A percentile compares a stretch with the other conserved stretches of the same genome.
Evolutionary conservation across 1,140 invertebrate genomes (phyloP).

Genomic region (Camponotus vicinus): DNA sequence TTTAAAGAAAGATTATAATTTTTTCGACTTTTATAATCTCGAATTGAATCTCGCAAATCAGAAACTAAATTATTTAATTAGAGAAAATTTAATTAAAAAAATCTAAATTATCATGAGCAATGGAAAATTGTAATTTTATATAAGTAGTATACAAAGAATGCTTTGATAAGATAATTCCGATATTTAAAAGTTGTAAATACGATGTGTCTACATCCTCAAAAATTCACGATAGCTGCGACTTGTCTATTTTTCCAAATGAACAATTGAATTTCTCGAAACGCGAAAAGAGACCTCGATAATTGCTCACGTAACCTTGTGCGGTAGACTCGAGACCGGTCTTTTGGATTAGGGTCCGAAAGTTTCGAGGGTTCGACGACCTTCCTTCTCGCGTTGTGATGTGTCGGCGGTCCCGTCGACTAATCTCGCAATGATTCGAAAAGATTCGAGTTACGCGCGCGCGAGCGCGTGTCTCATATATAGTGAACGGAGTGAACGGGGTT

Average conservation of each 20-base stretch:
- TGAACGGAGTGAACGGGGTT: slow-evolving; percentile 61
- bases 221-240: background rate
- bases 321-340: slow-evolving; percentile 70
- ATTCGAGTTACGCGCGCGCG: slow-evolving; percentile 1
- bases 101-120: too few relatives aligned
- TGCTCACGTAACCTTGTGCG: slow-evolving; percentile 67
- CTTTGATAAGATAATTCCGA: too few relatives aligned
- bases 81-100: background rate
- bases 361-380: slow-evolving; percentile 63
- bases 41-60: background rate
- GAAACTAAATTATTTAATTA: background rate
- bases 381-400: slow-evolving; percentile 27
- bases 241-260: background rate
- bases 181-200: background rate
- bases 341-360: slow-evolving; percentile 65
- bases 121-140: too few relatives aligned
- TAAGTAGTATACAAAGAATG: too few relatives aligned
- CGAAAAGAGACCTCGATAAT: slow-evolving; percentile 29
- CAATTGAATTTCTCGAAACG: background rate
- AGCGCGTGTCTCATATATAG: slow-evolving; percentile 9
- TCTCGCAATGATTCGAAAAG: slow-evolving; percentile 26
- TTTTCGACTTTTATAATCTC: background rate
- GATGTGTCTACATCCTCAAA: background rate
- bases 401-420: slow-evolving; percentile 25
- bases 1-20: background rate